Conservation (phyloP, 2,113 vertebrate genomes). For the Phrynosoma blainvillii region DNA sequence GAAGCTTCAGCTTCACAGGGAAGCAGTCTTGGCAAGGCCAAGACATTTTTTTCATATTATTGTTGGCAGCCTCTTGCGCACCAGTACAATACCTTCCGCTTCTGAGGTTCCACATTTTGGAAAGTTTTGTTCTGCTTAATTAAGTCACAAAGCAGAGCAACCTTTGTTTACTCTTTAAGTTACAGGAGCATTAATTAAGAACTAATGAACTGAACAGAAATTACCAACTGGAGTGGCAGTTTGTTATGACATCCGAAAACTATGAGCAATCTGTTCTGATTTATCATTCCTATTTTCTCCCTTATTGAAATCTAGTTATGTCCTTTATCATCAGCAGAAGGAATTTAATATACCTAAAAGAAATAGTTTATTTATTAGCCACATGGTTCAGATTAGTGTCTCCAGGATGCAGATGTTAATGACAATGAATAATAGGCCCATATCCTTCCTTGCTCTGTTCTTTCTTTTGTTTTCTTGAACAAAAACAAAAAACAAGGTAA, state of each 20-base stretch:
- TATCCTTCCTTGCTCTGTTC: slow-evolving; percentile 17
- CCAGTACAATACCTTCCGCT: slow-evolving; percentile 49
- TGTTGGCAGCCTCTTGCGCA: slow-evolving; percentile 47
- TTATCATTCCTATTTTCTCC: slow-evolving; percentile 47
- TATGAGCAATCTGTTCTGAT: slow-evolving; percentile 50
- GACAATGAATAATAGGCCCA: slow-evolving; percentile 55
- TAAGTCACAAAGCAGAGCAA: slow-evolving; percentile 58
- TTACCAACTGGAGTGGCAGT: slow-evolving; percentile 54
- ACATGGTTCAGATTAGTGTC: slow-evolving; percentile 58
- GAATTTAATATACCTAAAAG: slow-evolving; percentile 57
- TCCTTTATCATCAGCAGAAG: slow-evolving; percentile 48
- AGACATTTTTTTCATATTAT: slow-evolving; percentile 51
- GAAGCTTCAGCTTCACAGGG: slow-evolving; percentile 59
- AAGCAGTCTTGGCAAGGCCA: slow-evolving; percentile 48
- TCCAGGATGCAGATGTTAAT: slow-evolving; percentile 57
- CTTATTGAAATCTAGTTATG: slow-evolving; percentile 43
- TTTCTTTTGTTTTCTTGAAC: slow-evolving; percentile 28
- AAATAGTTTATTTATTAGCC: slow-evolving; percentile 65
- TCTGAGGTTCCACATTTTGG: slow-evolving; percentile 50
- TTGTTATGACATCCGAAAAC: slow-evolving; percentile 63
- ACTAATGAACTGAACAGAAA: slow-evolving; percentile 58
- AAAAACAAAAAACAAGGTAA: slow-evolving; percentile 7
- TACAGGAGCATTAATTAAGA: slow-evolving; percentile 60
- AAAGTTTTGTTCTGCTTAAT: slow-evolving; percentile 65
- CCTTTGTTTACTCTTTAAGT: slow-evolving; percentile 60